A percentile compares a stretch with the other conserved stretches of the same genome.
phyloP scores from a whole-genome alignment of 2,797 vertebrate genomes.

The Labroides dimidiatus region DNA sequence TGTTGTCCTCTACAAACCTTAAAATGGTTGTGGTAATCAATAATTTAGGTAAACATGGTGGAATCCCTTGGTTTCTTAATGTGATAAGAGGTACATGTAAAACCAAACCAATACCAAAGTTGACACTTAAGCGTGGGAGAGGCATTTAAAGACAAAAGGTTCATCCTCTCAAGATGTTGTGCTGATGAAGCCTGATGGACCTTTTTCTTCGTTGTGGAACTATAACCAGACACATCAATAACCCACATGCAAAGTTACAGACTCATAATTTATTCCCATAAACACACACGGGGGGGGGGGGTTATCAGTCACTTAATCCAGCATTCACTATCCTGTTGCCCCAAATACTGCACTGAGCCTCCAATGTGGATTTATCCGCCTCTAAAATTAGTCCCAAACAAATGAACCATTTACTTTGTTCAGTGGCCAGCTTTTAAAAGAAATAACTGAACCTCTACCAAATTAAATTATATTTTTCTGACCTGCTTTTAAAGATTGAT shows the following conservation, averaged over 20 bases:
- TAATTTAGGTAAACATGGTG: no score
- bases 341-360: neutral
- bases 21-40: no score
- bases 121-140: no score
- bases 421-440: neutral
- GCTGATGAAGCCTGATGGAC: no score
- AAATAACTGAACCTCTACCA: neutral
- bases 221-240: neutral
- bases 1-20: no score
- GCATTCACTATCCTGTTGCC: neutral
- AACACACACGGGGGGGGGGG: neutral
- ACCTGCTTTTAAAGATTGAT: neutral
- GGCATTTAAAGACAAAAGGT: no score
- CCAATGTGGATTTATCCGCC: neutral
- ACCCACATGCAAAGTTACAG: neutral
- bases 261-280: no score
- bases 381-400: conserved; percentile 1
- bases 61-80: no score
- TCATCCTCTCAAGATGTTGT: no score
- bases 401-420: neutral
- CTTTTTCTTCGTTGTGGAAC: no score
- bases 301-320: neutral
- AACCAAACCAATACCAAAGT: no score
- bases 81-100: no score
- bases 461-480: neutral